These are phyloP conservation scores for Drosophila prosaltans DNA, from an alignment of 1,140 invertebrate species.

Conservation along the genomic window DNA sequence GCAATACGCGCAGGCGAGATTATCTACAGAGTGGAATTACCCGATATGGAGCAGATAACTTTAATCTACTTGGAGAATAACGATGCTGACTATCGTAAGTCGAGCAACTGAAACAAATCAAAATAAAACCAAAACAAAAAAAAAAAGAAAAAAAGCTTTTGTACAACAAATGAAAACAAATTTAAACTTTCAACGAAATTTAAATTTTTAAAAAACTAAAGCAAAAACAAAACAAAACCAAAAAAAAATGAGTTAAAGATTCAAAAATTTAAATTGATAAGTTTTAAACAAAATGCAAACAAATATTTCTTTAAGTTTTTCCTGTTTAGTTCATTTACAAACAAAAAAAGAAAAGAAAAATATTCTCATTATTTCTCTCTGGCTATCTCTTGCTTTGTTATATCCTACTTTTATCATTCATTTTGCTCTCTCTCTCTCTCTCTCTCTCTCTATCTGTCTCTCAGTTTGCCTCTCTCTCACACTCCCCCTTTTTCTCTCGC, in stretches of 20 bases:
- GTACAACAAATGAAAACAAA: constrained; percentile 49
- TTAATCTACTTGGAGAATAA: constrained; percentile 93
- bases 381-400: constrained; percentile 47
- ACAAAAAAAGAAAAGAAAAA: constrained; percentile 7
- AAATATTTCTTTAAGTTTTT: constrained; percentile 10
- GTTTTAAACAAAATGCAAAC: constrained; percentile 15
- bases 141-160: constrained; percentile 34
- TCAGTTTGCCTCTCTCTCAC: constrained; percentile 26
- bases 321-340: constrained; percentile 34
- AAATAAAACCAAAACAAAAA: constrained; percentile 37
- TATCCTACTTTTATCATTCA: constrained; percentile 46
- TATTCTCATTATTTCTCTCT: constrained; percentile 50
- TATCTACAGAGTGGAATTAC: constrained; percentile 94
- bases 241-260: constrained; percentile 20
- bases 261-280: constrained; percentile 32
- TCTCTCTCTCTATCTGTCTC: constrained; percentile 1
- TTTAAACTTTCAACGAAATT: constrained; percentile 7
- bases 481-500: constrained; percentile 16
- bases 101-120: constrained; percentile 84
- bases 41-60: constrained; percentile 94
- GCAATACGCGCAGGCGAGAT: constrained; percentile 87
- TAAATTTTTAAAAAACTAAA: constrained; percentile 5
- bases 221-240: constrained; percentile 17
- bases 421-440: constrained; percentile 28
- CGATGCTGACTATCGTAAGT: constrained; percentile 88